Conservation (phyloP, 2,888 invertebrate species). For the Charanyca ferruginea region DNA sequence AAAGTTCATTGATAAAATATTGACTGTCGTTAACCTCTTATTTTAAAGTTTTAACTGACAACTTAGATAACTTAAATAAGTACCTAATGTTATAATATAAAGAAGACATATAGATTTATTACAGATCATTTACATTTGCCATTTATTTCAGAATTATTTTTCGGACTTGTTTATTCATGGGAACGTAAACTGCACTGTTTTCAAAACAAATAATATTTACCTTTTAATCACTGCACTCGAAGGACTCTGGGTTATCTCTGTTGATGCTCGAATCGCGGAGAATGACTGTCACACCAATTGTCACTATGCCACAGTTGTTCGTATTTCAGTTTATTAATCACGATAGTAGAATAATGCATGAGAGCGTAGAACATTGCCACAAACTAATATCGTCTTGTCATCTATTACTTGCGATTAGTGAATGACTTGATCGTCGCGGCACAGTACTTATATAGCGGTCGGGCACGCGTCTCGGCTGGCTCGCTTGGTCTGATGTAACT, state of each 20-base stretch:
- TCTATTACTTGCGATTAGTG: conserved; percentile 82
- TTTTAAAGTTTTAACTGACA: not conserved
- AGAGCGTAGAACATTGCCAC: conserved; percentile 90
- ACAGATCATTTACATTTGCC: no score
- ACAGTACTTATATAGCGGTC: conserved; percentile 77
- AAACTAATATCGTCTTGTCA: conserved; percentile 84
- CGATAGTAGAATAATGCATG: conserved; percentile 83
- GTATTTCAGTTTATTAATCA: conserved; percentile 80
- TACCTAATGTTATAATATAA: not conserved
- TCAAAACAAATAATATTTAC: conserved; percentile 84
- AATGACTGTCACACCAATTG: conserved; percentile 88
- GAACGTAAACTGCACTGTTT: conserved; percentile 29
- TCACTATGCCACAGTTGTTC: conserved; percentile 90
- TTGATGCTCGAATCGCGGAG: conserved; percentile 86
- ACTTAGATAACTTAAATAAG: not conserved
- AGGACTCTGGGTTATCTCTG: conserved; percentile 83
- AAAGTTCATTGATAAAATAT: conserved; percentile 71
- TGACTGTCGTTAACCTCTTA: conserved; percentile 55
- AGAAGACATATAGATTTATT: not conserved
- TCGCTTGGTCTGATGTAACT: conserved; percentile 82
- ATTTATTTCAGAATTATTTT: not conserved
- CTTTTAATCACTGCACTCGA: conserved; percentile 82
- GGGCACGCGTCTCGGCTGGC: conserved; percentile 75
- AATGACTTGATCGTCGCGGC: conserved; percentile 76
- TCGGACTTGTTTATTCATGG: not conserved